Evolutionary conservation across 37 sponge, comb jelly and placozoan genomes (phyloP).

Genomic region (Beroe forskalii): DNA sequence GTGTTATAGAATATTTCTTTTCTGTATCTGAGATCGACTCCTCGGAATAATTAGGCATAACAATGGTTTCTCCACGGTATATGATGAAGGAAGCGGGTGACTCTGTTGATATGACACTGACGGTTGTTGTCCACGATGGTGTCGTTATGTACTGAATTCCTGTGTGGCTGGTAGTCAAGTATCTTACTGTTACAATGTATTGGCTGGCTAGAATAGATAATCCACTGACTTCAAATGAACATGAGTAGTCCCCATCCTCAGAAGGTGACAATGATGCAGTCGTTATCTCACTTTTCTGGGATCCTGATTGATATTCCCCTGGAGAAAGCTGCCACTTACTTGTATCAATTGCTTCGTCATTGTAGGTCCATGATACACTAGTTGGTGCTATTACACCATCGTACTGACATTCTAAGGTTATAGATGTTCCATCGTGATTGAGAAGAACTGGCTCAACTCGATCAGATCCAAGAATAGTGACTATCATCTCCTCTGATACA

Average conservation of each 20-base stretch:
- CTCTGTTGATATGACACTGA: background rate
- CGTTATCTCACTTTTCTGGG: background rate
- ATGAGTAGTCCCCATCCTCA: constrained; percentile 6
- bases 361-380: constrained; percentile 11
- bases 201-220: background rate
- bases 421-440: background rate
- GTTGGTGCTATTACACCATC: background rate
- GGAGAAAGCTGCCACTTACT: background rate
- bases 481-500: background rate
- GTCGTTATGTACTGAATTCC: constrained; percentile 31
- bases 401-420: background rate
- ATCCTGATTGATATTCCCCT: background rate
- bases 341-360: background rate
- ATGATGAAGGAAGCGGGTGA: background rate
- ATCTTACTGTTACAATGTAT: background rate
- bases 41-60: background rate
- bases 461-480: constrained; percentile 5
- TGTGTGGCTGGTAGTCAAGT: background rate
- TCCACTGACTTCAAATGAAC: background rate
- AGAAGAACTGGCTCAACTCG: background rate
- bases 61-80: background rate
- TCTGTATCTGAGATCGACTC: background rate
- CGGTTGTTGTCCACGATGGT: background rate
- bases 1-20: background rate
- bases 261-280: background rate